Evolutionary conservation across 2,113 vertebrate genomes (phyloP), one percentile per base, ranked within the genome.

Genomic region (Indicator indicator): DNA sequence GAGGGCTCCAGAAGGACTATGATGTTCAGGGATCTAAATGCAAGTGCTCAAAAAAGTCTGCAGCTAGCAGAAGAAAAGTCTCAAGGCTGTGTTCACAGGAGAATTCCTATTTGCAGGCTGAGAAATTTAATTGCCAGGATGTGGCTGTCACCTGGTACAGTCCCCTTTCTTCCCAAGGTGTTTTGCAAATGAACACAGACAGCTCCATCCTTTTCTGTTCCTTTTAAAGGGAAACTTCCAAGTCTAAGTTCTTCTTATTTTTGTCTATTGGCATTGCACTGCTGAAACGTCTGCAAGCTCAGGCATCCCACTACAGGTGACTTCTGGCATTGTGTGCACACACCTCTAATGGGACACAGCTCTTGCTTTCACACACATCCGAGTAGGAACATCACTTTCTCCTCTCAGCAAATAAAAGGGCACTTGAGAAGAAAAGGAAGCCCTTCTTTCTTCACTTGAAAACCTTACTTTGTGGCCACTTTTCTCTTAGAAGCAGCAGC

Each of bases 321-420:
- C 64, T 96, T 94, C 91, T 95, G 95, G 88, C 92, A 76, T 67
- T 4, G 36, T 68, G 32, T 19, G 46, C 62, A 60, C 23, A 19
- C 18, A 54, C 69, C 5, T 9, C 76, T 94, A 94, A 74, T 54
- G 76, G 76, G 58, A 96, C 38, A 74, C 75, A 87, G 89, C 54
- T 82, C 91, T 75, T 91, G 83, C 85, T 93, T 95, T 88, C 58
- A 69, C 36, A 16, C 44, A 72, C 55, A 33, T 91, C 91, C 84
- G 73, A 93, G 88, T 48, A 93, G 77, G 86, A 95, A 95, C 83
- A 94, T 88, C 82, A 33, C 70, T 93, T 95, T 90, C 88, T 91
- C 83, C 70, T 93, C 88, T 93, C 73, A 90, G 68, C 67, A 95
- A 93, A 79, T 88, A 91, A 88, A 88, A 69, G 65, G 59, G 63